phyloP scores from a whole-genome alignment of 2,797 vertebrate species.

The Capromys pilorides region DNA sequence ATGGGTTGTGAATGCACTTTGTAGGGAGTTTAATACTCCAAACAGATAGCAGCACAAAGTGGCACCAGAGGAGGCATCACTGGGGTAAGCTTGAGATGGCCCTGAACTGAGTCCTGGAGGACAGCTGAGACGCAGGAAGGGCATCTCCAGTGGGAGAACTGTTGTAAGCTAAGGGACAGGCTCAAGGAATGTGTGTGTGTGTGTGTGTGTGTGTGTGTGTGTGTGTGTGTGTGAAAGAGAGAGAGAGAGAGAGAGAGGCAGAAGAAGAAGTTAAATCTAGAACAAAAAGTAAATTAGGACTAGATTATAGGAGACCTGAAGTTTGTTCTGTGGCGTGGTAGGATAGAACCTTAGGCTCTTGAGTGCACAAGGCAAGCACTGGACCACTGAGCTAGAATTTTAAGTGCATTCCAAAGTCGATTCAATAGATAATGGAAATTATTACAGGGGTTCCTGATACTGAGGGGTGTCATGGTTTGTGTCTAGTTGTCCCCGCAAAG shows the following conservation, averaged over 20 bases:
- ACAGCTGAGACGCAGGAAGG: not conserved
- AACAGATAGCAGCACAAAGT: not conserved
- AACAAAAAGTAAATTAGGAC: not conserved
- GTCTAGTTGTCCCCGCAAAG: no score
- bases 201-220: not conserved
- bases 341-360: not conserved
- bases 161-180: not conserved
- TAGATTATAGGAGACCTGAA: not conserved
- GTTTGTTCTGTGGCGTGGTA: no score
- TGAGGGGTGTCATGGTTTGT: no score
- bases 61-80: not conserved
- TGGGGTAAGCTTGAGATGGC: not conserved
- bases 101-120: not conserved
- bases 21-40: not conserved
- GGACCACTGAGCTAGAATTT: not conserved
- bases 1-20: not conserved
- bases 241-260: not conserved
- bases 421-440: not conserved
- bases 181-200: not conserved
- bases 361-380: not conserved
- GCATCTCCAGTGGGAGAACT: not conserved
- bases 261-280: not conserved
- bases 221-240: not conserved
- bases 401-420: constrained; percentile 28
- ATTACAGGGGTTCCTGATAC: not conserved